Base-by-base conservation (phyloP, 2,888 invertebrate genomes). In the Operophtera brumata region DNA sequence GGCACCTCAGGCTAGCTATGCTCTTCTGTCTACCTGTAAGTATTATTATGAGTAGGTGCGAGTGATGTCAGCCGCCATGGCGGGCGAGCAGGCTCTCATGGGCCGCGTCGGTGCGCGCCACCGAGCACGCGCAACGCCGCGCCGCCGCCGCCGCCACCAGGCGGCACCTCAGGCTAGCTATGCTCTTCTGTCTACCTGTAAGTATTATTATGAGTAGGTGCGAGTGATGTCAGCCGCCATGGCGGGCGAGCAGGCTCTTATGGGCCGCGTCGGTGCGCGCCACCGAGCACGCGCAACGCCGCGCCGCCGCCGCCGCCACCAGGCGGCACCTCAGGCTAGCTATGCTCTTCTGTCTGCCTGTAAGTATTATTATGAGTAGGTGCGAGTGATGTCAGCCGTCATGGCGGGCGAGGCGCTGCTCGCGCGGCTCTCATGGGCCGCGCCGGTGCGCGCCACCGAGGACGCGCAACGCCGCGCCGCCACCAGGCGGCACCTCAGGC, bases 211-310 rank as follows among this genome's bases (percentile, higher is more conserved):
- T 32, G 9, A 13, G 28, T 7, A 25, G 92, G 95, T 96, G 48
- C 92, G 96, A 0, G 96, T 97, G 67, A 95, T 97, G 95, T 96
- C 96, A 0, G 95, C 96, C 54, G 93, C 93, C 62, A 95, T 97
- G 87, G 99, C 98, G 3, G 96, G 96, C 39, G 99, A 98, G 76
- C 99, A 92, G 99, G 45, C 91, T 99, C 59, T 98, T 98, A n/a
- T 99, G 98, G 91, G 94, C 96, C 64, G 98, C 98, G 7, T 97
- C 96, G 55, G 82, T 97, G 60, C 92, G 97, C 57, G 97, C 97
- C 47, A 94, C 94, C 14, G 96, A 96, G 78, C 92, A 94, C 63
- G 94, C 95, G 2, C 92, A 94, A 66, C 90, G 94, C 52, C 93
- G 94, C 56, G 95, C 95, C 35, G 94, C 93, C 62, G 95, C 94